Base-by-base conservation (phyloP, 2,888 invertebrate genomes). In the Geophilus truncorum region DNA sequence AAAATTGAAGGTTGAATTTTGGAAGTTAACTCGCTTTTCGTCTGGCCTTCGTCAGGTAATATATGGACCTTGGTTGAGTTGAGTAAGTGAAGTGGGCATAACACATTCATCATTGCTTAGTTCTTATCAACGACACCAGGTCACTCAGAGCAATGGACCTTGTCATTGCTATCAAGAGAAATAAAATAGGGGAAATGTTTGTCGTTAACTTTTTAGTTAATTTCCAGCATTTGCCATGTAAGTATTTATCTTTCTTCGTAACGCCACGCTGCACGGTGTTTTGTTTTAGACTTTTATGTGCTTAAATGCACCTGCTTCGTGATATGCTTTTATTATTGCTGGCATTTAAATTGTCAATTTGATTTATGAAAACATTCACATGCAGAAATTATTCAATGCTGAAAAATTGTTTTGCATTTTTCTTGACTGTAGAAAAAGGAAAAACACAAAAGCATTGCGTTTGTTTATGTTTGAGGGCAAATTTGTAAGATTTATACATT, bases 71-170 rank as follows among this genome's bases (percentile, higher is more conserved):
- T 62, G 25, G 62, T 62, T 62, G 62, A 62, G 62, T 62, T 62
- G 62, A 62, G 23, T 62, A 62, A 62, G 62, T 62, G 62, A 62
- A 62, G 62, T 62, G 62, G 62, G 62, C 62, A 62, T 62, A 62
- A 62, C 62, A 62, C 62, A 62, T 62, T 25, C 62, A 62, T 62
- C 62, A 62, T 62, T 23, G 25, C 62, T 23, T 62, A 62, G 62
- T 62, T 62, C 62, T 62, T 62, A 62, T 62, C 62, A 62, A 23
- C 25, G 62, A 62, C 62, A 62, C 62, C 25, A 62, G 62, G 62
- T 62, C 62, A 62, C 25, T 62, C 62, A 62, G 62, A 62, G 23
- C 62, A 62, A 62, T 62, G 62, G 62, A 62, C 62, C 62, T 62
- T 62, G 62, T 62, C 62, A 62, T 62, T 62, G 23, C 62, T 62